These are phyloP conservation scores for Psittacula cyanocephala DNA, from an alignment of 2,113 vertebrate genomes.

Conservation along the genomic window DNA sequence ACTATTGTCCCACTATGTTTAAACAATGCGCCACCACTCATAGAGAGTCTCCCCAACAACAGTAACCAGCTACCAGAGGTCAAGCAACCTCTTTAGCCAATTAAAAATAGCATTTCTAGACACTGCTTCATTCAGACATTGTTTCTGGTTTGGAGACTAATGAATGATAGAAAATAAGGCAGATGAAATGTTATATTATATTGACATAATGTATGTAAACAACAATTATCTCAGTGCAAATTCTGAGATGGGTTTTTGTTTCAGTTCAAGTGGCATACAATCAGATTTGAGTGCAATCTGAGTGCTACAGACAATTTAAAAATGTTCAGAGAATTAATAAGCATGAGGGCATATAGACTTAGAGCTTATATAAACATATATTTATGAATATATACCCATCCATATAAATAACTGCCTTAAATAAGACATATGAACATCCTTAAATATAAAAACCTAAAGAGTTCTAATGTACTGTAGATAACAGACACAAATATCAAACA, in stretches of 20 bases:
- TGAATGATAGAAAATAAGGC: background rate
- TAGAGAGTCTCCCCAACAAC: slow-evolving; percentile 59
- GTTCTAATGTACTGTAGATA: background rate
- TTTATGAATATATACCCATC: background rate
- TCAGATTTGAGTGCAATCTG: background rate
- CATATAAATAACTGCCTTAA: background rate
- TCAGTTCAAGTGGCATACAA: background rate
- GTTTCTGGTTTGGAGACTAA: background rate
- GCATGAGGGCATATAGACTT: background rate
- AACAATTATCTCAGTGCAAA: background rate
- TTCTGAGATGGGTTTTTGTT: background rate
- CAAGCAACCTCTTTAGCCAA: slow-evolving; percentile 50
- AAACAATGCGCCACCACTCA: slow-evolving; percentile 52
- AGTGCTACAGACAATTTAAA: background rate
- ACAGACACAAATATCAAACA: background rate
- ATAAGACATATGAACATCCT: background rate
- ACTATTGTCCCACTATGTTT: slow-evolving; percentile 50
- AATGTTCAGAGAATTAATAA: background rate
- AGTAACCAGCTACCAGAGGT: slow-evolving; percentile 52
- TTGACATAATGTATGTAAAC: background rate
- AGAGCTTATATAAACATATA: background rate
- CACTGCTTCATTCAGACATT: slow-evolving; percentile 33
- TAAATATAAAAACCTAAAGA: background rate
- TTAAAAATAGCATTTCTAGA: slow-evolving; percentile 40
- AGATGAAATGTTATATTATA: background rate